phyloP scores from a whole-genome alignment of 1,140 invertebrate species.

The Drosophila sp. region DNA sequence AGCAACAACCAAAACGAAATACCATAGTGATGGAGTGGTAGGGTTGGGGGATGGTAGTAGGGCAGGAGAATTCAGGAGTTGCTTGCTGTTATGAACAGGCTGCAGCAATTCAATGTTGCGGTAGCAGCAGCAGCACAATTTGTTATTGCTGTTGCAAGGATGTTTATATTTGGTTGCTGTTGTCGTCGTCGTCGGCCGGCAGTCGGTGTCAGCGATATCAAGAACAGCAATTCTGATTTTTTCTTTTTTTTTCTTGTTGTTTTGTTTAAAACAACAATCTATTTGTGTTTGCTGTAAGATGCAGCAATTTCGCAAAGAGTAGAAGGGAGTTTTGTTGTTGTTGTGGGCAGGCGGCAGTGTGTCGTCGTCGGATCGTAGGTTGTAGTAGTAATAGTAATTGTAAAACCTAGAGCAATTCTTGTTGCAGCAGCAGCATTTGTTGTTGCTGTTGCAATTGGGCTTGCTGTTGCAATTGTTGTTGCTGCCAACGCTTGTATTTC shows the following conservation, averaged over 20 bases:
- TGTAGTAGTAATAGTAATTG: too few relatives aligned
- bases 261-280: not conserved
- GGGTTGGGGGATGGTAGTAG: not conserved
- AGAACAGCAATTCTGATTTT: not conserved
- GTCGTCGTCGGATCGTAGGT: not conserved
- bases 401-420: conserved; percentile 60
- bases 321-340: conserved; percentile 22
- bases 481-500: conserved; percentile 74
- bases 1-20: conserved; percentile 6
- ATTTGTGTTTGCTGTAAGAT: conserved; percentile 17
- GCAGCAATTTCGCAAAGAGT: conserved; percentile 11
- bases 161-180: not conserved
- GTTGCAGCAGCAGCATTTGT: conserved; percentile 67
- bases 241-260: too few relatives aligned
- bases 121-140: not conserved
- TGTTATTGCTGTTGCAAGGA: not conserved
- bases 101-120: not conserved
- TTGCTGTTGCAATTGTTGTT: conserved; percentile 70
- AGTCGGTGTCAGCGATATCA: not conserved
- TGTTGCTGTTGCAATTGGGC: conserved; percentile 69
- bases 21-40: not conserved
- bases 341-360: conserved; percentile 14
- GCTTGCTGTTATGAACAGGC: not conserved
- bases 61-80: not conserved
- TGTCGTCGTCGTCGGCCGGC: too few relatives aligned